Base-by-base conservation (phyloP, 2,797 vertebrate genomes). In the Glyptemys insculpta region DNA sequence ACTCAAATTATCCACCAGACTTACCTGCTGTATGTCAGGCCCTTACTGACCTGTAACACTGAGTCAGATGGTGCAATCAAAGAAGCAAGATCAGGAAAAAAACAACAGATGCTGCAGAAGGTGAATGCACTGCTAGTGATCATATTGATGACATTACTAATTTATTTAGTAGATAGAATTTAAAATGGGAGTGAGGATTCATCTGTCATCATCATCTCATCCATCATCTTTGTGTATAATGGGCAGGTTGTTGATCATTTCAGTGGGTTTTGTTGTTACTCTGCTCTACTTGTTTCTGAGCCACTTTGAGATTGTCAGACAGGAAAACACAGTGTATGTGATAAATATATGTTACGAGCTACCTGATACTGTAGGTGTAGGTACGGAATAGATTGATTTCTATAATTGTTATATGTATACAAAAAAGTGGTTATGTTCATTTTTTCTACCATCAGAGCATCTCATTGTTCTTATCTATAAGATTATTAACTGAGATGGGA, bases 91-190 rank as follows among this genome's bases (percentile, higher is more conserved):
- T 41, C 86, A 96, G 86, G 18, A 90, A 92, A 65, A 91, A 94
- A 65, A 4, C 74, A 95, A 82, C 96, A 96, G 95, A 86, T 97
- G 94, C 74, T 82, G 57, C 86, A 94, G 93, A 97, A 95, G 65
- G 85, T 87, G 85, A 86, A 59, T 52, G 82, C 93, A 91, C 37
- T 90, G 47, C 34, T 91, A 96, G 89, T 92, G 95, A 95, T 96
- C 83, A 95, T 91, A 96, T 90, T 93, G 88, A 93, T 96, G 94
- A 92, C 92, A 88, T 95, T 94, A 86, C 81, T 95, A 90, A 95
- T 96, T 96, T 95, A 94, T 91, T 86, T 86, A 87, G 91, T 41
- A 96, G 91, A 94, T 83, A 88, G 84, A 90, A 95, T 91, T 96
- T 95, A 95, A 90, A 95, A 95, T 37, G 85, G 37, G 41, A 93